phyloP scores from a whole-genome alignment of 35 echinoderm and acorn worm species.

The Lytechinus variegatus region DNA sequence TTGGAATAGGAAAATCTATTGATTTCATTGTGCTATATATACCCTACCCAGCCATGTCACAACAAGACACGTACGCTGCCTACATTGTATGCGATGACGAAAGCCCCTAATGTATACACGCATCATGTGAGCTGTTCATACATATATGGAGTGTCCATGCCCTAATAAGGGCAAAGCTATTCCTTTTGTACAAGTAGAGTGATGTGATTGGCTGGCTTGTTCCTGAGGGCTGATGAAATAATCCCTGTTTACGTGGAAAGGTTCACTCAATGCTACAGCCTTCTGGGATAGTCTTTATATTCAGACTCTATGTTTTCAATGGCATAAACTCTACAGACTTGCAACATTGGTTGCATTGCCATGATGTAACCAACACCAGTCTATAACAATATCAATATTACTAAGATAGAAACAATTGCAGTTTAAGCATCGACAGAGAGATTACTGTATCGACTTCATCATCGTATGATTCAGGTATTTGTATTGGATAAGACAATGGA shows the following conservation, averaged over 20 bases:
- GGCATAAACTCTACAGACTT: too few relatives aligned
- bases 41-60: not conserved
- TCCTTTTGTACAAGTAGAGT: not conserved
- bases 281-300: not conserved
- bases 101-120: not conserved
- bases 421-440: too few relatives aligned
- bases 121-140: not conserved
- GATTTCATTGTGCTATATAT: not conserved
- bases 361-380: too few relatives aligned
- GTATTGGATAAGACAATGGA: too few relatives aligned
- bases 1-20: conserved; percentile 15
- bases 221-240: conserved; percentile 53
- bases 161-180: conserved; percentile 10
- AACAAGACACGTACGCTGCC: conserved; percentile 9
- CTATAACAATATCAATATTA: too few relatives aligned
- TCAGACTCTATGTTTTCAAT: too few relatives aligned
- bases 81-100: conserved; percentile 32
- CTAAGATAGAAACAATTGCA: too few relatives aligned
- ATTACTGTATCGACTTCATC: too few relatives aligned
- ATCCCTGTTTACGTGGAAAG: not conserved
- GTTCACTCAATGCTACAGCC: not conserved
- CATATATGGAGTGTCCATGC: not conserved
- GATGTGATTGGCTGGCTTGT: conserved; percentile 17
- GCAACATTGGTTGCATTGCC: too few relatives aligned
- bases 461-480: too few relatives aligned